These are phyloP conservation scores for Fukomys damarensis DNA, from an alignment of 2,113 vertebrate genomes.

Conservation along the genomic window DNA sequence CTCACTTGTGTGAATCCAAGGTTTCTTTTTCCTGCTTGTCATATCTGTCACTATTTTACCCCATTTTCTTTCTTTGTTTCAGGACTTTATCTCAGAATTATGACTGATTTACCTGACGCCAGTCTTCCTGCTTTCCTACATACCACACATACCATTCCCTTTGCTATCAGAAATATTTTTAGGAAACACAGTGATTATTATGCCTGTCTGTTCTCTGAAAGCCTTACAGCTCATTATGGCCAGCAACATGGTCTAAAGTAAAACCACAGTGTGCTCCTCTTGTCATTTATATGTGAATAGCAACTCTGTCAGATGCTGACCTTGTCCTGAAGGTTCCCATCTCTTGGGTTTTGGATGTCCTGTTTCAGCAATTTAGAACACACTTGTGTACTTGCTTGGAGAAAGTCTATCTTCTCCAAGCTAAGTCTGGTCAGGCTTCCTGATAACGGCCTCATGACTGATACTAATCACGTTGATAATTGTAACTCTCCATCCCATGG, in stretches of 20 bases:
- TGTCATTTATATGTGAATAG: background rate
- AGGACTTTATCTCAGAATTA: background rate
- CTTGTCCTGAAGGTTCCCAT: background rate
- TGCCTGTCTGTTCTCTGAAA: background rate
- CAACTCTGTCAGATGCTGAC: background rate
- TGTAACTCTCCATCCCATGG: background rate
- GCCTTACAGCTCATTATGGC: background rate
- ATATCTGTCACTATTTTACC: background rate
- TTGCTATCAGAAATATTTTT: background rate
- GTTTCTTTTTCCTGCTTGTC: background rate
- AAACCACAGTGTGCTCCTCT: background rate
- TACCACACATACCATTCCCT: background rate
- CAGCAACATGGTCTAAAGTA: background rate
- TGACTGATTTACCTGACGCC: background rate
- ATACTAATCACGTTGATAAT: background rate
- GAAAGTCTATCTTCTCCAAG: background rate
- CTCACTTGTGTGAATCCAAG: background rate
- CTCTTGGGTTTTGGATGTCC: background rate
- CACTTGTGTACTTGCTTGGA: background rate
- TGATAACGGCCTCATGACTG: background rate
- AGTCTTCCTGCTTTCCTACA: background rate
- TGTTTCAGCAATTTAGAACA: background rate
- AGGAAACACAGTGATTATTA: background rate
- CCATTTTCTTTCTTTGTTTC: background rate
- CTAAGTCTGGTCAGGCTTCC: background rate